Base-by-base conservation (phyloP, 2,113 vertebrate genomes). In the Hydrolagus affinis region DNA sequence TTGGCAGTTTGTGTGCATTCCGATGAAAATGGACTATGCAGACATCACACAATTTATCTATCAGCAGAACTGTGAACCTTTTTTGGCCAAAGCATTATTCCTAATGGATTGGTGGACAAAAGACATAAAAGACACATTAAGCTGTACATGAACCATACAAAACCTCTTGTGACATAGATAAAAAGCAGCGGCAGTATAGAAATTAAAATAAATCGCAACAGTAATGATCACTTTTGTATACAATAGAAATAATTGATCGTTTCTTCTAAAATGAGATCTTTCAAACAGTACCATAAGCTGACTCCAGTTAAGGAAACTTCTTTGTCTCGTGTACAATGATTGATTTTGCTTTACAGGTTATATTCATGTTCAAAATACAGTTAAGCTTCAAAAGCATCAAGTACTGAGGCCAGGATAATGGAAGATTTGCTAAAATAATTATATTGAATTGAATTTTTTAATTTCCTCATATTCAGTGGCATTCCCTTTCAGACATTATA, bases 1-100 rank as follows among this genome's bases (percentile, higher is more conserved):
- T 72, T 85, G 57, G 30, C 64, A 70, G 75, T n/a, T 78, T 86
- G 60, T 74, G 57, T 32, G 59, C 85, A 85, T 85, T 85, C 68
- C 70, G 25, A 85, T 85, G 62, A 66, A 83, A 83, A 83, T 68
- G 15, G 17, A 80, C 62, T 66, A 4, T 28, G 56, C 8, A 32
- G 32, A 75, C 73, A 75, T 75, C 73, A 83, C 78, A 32, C 66
- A 83, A 83, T 30, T 83, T 60, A 66, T 15, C 60, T 19, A 66
- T 25, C 28, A 66, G 10, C 28, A 32, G 15, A 32, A 66, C 66
- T 32, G 21, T 44, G 44, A 44, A 44, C 44, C 44, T 44, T 44
- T 44, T 44, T 44, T 44, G 44, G 44, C 44, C 78, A 83, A 68
- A 83, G 32, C 62, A 66, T 8, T 19, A 19, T 21, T 9, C 19